These are phyloP conservation scores for Onchidella celtica DNA, from an alignment of 2,888 invertebrate genomes.

Conservation along the genomic window DNA sequence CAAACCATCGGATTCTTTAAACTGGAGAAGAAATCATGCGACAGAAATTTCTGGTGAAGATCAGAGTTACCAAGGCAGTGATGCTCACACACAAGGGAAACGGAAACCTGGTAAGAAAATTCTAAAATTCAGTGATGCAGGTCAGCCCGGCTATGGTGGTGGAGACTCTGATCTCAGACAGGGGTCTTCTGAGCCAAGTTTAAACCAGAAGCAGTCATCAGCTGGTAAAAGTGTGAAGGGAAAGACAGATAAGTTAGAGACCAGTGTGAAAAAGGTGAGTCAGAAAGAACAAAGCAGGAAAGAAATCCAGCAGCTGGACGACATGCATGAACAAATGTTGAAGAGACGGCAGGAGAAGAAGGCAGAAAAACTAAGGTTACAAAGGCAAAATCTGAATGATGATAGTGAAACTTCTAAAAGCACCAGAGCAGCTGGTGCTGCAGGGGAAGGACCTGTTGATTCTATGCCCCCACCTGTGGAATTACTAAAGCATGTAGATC, in stretches of 20 bases:
- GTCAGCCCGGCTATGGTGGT: too few species aligned
- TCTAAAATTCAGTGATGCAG: too few species aligned
- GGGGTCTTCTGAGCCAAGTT: too few species aligned
- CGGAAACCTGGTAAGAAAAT: background rate
- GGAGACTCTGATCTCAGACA: background rate
- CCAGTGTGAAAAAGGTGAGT: too few species aligned
- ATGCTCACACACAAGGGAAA: background rate
- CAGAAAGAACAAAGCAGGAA: conserved; percentile 1
- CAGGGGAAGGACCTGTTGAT: background rate
- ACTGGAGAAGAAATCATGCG: conserved; percentile 22
- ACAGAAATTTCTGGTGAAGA: background rate
- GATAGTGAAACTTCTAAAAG: background rate
- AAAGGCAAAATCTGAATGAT: background rate
- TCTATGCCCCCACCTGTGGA: background rate
- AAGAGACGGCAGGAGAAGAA: conserved; percentile 30
- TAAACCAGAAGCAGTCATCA: too few species aligned
- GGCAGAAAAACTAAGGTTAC: too few species aligned
- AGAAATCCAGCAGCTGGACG: conserved; percentile 33
- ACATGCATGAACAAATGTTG: conserved; percentile 45
- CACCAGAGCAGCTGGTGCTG: background rate
- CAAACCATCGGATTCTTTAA: conserved; percentile 26
- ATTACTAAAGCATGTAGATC: background rate
- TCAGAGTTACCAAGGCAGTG: background rate
- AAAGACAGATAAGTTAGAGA: background rate
- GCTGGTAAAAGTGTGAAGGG: background rate